Evolutionary conservation across 2,888 invertebrate genomes (phyloP), one percentile per base, ranked within the genome.

Genomic region (Clunio marinus): DNA sequence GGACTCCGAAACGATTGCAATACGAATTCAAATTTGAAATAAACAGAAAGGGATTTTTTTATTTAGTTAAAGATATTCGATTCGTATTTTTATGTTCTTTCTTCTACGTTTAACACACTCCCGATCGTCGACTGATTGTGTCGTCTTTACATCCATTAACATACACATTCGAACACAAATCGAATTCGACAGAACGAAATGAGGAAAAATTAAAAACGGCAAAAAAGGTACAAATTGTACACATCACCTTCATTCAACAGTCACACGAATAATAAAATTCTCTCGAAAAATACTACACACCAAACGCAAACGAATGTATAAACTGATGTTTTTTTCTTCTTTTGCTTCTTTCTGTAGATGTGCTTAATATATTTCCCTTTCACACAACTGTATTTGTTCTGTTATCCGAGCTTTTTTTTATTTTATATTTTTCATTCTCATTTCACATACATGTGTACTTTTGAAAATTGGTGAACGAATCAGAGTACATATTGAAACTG

Each of bases 61-160:
- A 68, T 68, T 68, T 68, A 68, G 68, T 68, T 68, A 68, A 68
- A 68, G 68, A 68, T 41, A 67, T 68, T 55, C 68, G 57, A 58
- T 58, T 57, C 57, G 68, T 37, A 55, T 35, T 66, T 57, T 32
- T 58, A 35, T 41, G 25, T 17, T 57, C 58, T 24, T 25, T 35
- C 41, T 15, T 37, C 66, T 55, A 20, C 41, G 35, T 20, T 24
- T 35, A 17, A 66, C 15, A 32, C 55, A 51, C 51, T 51, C 17
- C 58, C 35, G 58, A 27, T 28, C 46, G 25, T 17, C 37, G 46
- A 27, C 17, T 22, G 37, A 37, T 32, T 32, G 10, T 4, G 20
- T 13, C 37, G 66, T 68, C 41, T 68, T n/a, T 58, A 68, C 37
- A 58, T 58, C 57, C 68, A 58, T 57, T 58, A 57, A 68, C 58